Base-by-base conservation (phyloP, 2,888 invertebrate genomes). In the Glyphotaelius pellucidus region DNA sequence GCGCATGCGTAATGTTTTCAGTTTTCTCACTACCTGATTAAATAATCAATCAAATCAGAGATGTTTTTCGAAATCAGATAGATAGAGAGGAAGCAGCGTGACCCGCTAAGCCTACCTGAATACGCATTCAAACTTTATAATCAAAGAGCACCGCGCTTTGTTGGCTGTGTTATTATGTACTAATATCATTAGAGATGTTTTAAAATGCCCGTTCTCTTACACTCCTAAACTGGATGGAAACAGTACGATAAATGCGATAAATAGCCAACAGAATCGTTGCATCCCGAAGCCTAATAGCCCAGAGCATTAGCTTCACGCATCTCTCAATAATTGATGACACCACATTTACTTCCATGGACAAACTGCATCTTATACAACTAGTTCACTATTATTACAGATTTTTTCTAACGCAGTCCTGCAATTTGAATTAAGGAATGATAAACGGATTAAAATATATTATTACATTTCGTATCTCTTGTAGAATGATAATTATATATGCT, bases 171-270 rank as follows among this genome's bases (percentile, higher is more conserved):
- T 89, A 79, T 92, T 90, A 92, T 89, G 83, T 90, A 92, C 67
- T 80, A 89, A 80, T 91, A 92, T 89, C 91, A 91, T 92, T 92
- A 92, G 89, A 80, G 90, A 80, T 67, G 67, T 67, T 67, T 67
- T 67, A 90, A 90, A 84, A 79, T 38, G 90, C 84, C 30, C 84
- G 84, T 90, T 84, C 84, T 90, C 90, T 84, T 89, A 32, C 88
- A 32, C 79, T 89, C 88, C 79, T 89, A 89, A 89, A 89, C 88
- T 89, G 79, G 88, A 35, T 80, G 35, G 88, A 89, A 89, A 35
- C n/a, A 79, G 31, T 30, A 67, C 47, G 85, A 38, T 35, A 42
- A 42, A 89, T 79, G 31, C 87, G 88, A 79, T 47, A 42, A 86
- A 86, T 47, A 86, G 86, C 86, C 86, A 15, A 89, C 25, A 32